Evolutionary conservation across 2,797 vertebrate species (phyloP).

Genomic region (Catamblyrhynchus diadema): DNA sequence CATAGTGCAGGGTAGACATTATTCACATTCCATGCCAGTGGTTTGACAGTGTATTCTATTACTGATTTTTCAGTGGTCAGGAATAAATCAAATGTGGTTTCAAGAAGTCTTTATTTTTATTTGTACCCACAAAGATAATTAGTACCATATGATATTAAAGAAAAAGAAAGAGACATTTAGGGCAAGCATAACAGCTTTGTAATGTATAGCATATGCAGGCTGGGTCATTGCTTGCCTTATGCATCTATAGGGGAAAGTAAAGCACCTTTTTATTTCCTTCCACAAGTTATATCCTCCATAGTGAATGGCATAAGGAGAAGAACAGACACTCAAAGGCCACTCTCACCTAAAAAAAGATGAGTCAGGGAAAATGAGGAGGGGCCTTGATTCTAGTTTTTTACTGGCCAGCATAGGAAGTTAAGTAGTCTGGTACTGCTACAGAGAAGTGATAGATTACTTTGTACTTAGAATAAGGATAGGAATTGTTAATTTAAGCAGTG

Average conservation of each 20-base stretch:
- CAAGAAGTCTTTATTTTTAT: conserved; percentile 62
- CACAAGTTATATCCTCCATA: not conserved
- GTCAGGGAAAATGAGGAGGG: not conserved
- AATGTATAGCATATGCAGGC: conserved; percentile 45
- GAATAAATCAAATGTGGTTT: conserved; percentile 58
- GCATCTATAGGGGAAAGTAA: conserved; percentile 14
- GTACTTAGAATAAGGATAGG: not conserved
- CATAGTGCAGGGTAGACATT: not conserved
- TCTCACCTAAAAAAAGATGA: not conserved
- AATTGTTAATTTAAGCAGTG: not conserved
- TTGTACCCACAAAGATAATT: conserved; percentile 54
- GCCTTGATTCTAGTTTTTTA: not conserved
- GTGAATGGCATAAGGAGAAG: not conserved
- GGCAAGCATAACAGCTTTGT: conserved; percentile 21
- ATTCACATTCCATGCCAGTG: conserved; percentile 56
- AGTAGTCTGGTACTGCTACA: not conserved
- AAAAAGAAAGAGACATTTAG: not conserved
- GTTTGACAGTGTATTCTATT: conserved; percentile 64
- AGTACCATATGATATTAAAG: conserved; percentile 38
- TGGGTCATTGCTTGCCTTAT: not conserved
- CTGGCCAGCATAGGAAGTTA: not conserved
- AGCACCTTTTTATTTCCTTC: conserved; percentile 11
- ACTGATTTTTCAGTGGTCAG: conserved; percentile 61
- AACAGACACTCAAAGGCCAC: not conserved
- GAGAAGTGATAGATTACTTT: not conserved